Conservation (phyloP, 2,113 vertebrate species). For the Ctenomys sociabilis region DNA sequence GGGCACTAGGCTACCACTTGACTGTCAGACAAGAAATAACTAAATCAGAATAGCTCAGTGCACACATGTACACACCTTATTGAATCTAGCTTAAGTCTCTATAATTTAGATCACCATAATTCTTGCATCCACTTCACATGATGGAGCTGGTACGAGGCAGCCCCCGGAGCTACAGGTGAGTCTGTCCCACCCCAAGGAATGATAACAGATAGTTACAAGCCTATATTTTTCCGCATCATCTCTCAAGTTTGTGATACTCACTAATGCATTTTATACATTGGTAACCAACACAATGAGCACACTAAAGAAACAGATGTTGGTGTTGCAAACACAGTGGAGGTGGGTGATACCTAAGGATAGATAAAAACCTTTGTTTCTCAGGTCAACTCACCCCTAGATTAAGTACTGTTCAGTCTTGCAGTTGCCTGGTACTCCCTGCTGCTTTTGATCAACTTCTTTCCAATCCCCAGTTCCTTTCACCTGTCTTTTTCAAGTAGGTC, state of each 20-base stretch:
- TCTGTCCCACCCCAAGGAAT: background rate
- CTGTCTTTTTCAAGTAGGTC: background rate
- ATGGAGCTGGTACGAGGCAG: background rate
- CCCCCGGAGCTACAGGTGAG: background rate
- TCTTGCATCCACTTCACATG: background rate
- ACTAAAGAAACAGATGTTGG: background rate
- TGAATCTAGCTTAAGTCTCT: background rate
- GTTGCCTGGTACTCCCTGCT: background rate
- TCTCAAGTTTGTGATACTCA: fast-evolving
- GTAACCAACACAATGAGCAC: background rate
- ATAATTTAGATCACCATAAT: background rate
- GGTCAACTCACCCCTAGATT: background rate
- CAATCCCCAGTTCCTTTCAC: background rate
- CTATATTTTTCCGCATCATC: background rate
- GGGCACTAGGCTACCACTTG: background rate
- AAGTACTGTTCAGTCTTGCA: background rate
- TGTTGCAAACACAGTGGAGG: background rate
- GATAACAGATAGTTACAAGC: background rate
- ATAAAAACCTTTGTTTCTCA: background rate
- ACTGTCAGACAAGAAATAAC: background rate
- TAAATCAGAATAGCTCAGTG: conserved; percentile 4
- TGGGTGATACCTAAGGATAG: background rate
- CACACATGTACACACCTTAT: background rate
- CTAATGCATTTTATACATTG: background rate
- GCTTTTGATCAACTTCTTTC: background rate